Evolutionary conservation across 2,113 vertebrate genomes (phyloP).

Genomic region (Anthoscopus minutus): DNA sequence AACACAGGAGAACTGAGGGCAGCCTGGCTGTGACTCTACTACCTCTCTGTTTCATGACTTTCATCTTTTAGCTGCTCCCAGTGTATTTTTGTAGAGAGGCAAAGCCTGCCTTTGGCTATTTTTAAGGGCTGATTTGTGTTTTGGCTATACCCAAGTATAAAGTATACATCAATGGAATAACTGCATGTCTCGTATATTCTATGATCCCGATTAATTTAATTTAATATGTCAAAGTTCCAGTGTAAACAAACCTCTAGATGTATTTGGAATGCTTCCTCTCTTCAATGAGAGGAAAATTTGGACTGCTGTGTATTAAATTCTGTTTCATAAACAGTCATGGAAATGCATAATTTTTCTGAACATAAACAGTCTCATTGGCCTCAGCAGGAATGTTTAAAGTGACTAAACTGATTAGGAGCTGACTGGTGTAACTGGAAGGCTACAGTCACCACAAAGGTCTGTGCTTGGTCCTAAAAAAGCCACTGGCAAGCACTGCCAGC

Average conservation of each 20-base stretch:
- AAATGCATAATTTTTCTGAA: background rate
- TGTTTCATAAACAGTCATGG: background rate
- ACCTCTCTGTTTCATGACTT: background rate
- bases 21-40: background rate
- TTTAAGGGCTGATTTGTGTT: background rate
- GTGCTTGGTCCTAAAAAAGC: background rate
- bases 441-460: background rate
- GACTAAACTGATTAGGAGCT: background rate
- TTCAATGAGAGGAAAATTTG: background rate
- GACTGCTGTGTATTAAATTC: background rate
- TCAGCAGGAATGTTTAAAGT: background rate
- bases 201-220: background rate
- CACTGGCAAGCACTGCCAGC: background rate
- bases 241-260: background rate
- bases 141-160: background rate
- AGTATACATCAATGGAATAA: background rate
- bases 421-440: background rate
- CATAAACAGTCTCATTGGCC: background rate
- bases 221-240: background rate
- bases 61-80: background rate
- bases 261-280: background rate
- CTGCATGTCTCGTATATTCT: background rate
- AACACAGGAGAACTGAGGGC: background rate
- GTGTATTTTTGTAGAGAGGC: background rate
- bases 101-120: background rate